Percentiles rank a stretch among this genome's conserved stretches.
phyloP scores from a whole-genome alignment of 2,888 invertebrate genomes.

The Drosophila maculinotata region DNA sequence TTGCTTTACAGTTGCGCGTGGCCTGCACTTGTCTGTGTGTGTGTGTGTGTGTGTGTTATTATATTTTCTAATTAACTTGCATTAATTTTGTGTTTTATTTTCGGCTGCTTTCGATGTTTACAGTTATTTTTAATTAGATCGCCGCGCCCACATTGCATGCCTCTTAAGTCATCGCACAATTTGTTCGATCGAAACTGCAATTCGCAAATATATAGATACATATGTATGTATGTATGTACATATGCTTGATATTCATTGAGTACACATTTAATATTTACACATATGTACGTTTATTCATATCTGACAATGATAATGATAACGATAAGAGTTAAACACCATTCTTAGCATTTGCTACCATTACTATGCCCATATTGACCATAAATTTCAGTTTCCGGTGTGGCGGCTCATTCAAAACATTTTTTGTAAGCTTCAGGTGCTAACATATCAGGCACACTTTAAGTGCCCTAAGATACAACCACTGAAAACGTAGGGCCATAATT shows the following conservation, averaged over 20 bases:
- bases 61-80: constrained; percentile 40
- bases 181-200: constrained; percentile 21
- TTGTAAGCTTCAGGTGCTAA: constrained; percentile 11
- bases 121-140: constrained; percentile 49
- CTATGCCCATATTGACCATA: constrained; percentile 10
- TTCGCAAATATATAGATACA: not conserved
- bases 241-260: no score
- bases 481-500: constrained; percentile 1
- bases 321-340: constrained; percentile 9
- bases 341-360: not conserved
- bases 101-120: constrained; percentile 39
- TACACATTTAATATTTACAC: not conserved
- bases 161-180: constrained; percentile 40
- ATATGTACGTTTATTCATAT: not conserved
- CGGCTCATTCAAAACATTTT: constrained; percentile 12
- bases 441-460: constrained; percentile 7
- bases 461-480: constrained; percentile 2
- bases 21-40: constrained; percentile 49
- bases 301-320: constrained; percentile 22
- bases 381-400: constrained; percentile 24
- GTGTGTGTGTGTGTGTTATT: constrained; percentile 12
- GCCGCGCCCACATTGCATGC: constrained; percentile 44
- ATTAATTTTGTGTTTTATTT: constrained; percentile 52
- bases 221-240: not conserved
- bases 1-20: constrained; percentile 71